These are phyloP conservation scores for Drosophila murphyi DNA, from an alignment of 1,140 invertebrate species.

Conservation along the genomic window DNA sequence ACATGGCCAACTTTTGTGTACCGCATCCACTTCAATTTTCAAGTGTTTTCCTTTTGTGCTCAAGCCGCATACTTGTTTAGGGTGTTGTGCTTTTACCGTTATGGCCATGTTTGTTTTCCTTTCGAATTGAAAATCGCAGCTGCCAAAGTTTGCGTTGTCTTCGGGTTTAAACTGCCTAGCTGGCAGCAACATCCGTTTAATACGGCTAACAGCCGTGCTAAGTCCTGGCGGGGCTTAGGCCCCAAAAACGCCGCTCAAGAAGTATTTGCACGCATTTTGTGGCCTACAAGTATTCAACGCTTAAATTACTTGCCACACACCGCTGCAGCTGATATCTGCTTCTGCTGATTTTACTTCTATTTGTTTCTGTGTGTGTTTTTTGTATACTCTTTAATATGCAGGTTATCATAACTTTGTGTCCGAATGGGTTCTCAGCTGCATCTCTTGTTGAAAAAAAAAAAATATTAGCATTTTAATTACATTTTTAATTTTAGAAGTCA, in stretches of 20 bases:
- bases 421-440: too few relatives aligned
- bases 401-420: background rate
- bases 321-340: constrained; percentile 20
- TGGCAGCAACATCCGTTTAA: constrained; percentile 39
- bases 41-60: constrained; percentile 54
- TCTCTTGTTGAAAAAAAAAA: too few relatives aligned
- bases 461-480: too few relatives aligned
- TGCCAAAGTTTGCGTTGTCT: constrained; percentile 30
- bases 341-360: background rate
- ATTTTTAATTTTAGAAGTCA: too few relatives aligned
- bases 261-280: constrained; percentile 70
- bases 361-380: background rate
- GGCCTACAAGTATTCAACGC: constrained; percentile 63
- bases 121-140: constrained; percentile 67
- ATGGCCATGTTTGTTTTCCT: constrained; percentile 26
- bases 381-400: background rate
- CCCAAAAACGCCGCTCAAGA: constrained; percentile 36
- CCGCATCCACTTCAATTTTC: constrained; percentile 51
- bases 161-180: constrained; percentile 46
- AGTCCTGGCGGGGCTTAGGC: constrained; percentile 57
- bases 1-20: constrained; percentile 51
- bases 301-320: constrained; percentile 55
- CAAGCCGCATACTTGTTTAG: constrained; percentile 18
- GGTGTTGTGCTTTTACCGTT: constrained; percentile 29
- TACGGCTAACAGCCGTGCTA: constrained; percentile 65